Evolutionary conservation across 2,797 vertebrate genomes (phyloP), one percentile per base, ranked within the genome.

Genomic region (Alcedo atthis): DNA sequence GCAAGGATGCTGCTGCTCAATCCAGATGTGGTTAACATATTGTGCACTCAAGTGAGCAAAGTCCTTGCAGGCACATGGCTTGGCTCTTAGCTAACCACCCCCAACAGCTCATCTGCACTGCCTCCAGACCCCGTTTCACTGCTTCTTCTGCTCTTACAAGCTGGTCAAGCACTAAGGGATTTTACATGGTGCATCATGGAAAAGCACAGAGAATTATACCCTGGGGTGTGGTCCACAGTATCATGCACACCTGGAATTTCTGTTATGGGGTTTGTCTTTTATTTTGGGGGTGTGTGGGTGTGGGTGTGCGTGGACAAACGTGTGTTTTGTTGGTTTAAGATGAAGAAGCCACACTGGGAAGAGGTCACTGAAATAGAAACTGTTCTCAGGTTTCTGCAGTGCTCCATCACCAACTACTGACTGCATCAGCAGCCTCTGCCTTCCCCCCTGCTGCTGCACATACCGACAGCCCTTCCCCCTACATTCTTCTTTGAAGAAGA

Each of bases 1-100:
- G 94, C 95, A 96, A 92, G 92, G 95, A 94, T 92, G 93, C 95
- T 96, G 95, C 95, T 95, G 81, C 71, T 93, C 92, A 91, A 95
- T 88, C 88, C 92, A 97, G 96, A 94, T 95, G 95, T 87, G 95
- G 89, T 93, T 97, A 96, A 90, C 95, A 89, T 92, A 94, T 58
- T 96, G 95, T 63, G 54, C 53, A 66, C 89, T 92, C 75, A 62
- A 92, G 87, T 77, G 21, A 96, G 87, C 12, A 9, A 71, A 49
- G 86, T 75, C 89, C 91, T 92, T 80, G 40, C 62, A 93, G 93
- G 86, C 86, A 79, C 89, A 48, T 33, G n/a, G 69, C 83, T 96
- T 82, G 87, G 91, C 89, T 95, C 74, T 91, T 95, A 92, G 91
- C 93, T 85, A 86, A 19, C 21, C 21, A 82, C 46, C 77, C 86